Conservation (phyloP, 1,140 invertebrate genomes). For the Leptonema lineaticorne region DNA sequence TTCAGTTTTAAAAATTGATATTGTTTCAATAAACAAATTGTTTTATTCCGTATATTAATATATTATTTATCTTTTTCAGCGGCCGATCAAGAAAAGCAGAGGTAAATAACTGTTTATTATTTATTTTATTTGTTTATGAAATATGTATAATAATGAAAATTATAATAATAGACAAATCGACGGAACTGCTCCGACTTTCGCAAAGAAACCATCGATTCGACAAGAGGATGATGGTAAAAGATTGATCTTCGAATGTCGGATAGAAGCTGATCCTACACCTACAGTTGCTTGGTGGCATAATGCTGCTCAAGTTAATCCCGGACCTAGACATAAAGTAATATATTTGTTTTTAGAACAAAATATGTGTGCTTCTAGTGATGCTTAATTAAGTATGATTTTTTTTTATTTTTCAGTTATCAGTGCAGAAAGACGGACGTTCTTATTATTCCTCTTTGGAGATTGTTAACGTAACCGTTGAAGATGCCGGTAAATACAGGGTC, state of each 20-base stretch:
- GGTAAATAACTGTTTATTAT: conserved; percentile 46
- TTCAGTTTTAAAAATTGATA: not conserved
- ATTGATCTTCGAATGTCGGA: conserved; percentile 92
- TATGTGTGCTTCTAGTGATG: not conserved
- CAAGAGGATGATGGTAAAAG: conserved; percentile 96
- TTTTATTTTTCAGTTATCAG: conserved; percentile 67
- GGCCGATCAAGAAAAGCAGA: conserved; percentile 58
- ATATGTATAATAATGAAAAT: not conserved
- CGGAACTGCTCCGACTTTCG: conserved; percentile 95
- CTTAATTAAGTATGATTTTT: not conserved
- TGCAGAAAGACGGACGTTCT: conserved; percentile 89
- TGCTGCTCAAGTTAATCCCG: conserved; percentile 73
- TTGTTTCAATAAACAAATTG: not conserved
- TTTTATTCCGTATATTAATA: not conserved
- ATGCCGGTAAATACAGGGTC: conserved; percentile 96
- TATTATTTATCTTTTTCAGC: conserved; percentile 49
- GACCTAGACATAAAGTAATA: conserved; percentile 77
- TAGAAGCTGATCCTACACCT: conserved; percentile 91
- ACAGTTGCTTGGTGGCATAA: conserved; percentile 91
- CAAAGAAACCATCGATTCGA: conserved; percentile 93
- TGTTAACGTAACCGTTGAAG: conserved; percentile 91
- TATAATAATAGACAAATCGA: conserved; percentile 80
- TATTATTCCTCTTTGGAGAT: conserved; percentile 92
- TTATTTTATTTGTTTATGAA: not conserved
- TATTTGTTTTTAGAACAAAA: not conserved